Percentiles rank a stretch among this genome's conserved stretches.
Conservation (phyloP, 2,113 vertebrate species). For the Xenus cinereus region DNA sequence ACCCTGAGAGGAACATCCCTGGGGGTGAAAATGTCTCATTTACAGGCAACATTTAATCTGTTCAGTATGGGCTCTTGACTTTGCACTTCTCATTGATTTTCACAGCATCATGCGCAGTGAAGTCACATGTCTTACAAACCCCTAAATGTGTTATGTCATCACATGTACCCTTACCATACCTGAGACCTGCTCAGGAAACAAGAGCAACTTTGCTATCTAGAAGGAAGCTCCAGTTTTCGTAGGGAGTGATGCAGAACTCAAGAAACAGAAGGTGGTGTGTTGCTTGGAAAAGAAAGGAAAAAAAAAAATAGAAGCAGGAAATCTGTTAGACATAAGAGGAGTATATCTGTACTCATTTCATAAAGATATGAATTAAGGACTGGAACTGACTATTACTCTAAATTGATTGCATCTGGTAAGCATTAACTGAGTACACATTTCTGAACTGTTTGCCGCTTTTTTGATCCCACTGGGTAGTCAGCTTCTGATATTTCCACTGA, state of each 20-base stretch:
- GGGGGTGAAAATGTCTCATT: not conserved
- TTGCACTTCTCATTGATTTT: not conserved
- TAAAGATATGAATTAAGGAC: constrained; percentile 1
- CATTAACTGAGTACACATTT: constrained; percentile 40
- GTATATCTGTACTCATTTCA: not conserved
- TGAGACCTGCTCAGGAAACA: not conserved
- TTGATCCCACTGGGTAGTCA: constrained; percentile 48
- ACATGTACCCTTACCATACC: not conserved
- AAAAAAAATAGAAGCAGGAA: not conserved
- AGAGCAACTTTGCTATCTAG: not conserved
- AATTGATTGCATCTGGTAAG: constrained; percentile 58
- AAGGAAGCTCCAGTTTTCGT: not conserved
- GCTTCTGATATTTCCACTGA: constrained; percentile 62
- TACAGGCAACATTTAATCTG: not conserved
- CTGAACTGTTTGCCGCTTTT: constrained; percentile 30
- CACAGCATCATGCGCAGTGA: not conserved
- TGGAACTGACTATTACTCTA: constrained; percentile 33
- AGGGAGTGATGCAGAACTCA: not conserved
- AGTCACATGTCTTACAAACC: not conserved
- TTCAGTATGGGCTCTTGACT: not conserved
- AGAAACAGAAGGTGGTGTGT: not conserved
- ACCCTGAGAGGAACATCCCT: not conserved
- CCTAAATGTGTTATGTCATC: not conserved
- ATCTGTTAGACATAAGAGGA: not conserved
- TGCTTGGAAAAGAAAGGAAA: not conserved